Conservation (phyloP, 2,113 vertebrate species). For the Prunella fulvescens region DNA sequence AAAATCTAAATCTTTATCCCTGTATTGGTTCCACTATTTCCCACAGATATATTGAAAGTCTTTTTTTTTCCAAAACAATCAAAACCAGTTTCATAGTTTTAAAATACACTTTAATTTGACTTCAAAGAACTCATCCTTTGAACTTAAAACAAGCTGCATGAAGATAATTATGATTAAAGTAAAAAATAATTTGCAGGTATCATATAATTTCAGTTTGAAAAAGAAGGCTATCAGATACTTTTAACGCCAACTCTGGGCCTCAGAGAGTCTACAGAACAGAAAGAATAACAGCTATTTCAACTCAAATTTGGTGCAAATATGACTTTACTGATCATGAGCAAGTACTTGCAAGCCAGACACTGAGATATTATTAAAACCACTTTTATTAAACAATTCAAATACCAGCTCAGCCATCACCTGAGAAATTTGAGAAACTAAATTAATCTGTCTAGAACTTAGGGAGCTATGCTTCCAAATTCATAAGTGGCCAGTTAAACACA, state of each 20-base stretch:
- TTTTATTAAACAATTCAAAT: not conserved
- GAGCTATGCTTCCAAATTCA: not conserved
- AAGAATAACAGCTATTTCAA: not conserved
- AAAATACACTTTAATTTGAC: not conserved
- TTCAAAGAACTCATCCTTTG: not conserved
- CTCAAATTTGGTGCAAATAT: not conserved
- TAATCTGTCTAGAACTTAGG: not conserved
- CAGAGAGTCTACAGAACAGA: not conserved
- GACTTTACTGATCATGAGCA: not conserved
- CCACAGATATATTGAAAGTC: not conserved
- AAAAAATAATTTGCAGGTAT: not conserved
- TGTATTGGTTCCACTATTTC: not conserved
- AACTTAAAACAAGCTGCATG: not conserved
- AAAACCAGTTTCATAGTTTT: not conserved
- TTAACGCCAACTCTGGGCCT: not conserved
- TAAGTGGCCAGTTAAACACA: not conserved
- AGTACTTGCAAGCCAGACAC: not conserved
- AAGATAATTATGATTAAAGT: not conserved
- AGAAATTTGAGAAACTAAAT: not conserved
- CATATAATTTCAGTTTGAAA: not conserved
- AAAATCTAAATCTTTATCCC: not conserved
- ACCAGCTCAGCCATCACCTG: not conserved
- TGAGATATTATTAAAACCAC: not conserved
- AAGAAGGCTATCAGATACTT: not conserved
- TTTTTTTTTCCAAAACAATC: not conserved